Evolutionary conservation across 2,113 vertebrate genomes (phyloP).

Genomic region (Axis porcinus): DNA sequence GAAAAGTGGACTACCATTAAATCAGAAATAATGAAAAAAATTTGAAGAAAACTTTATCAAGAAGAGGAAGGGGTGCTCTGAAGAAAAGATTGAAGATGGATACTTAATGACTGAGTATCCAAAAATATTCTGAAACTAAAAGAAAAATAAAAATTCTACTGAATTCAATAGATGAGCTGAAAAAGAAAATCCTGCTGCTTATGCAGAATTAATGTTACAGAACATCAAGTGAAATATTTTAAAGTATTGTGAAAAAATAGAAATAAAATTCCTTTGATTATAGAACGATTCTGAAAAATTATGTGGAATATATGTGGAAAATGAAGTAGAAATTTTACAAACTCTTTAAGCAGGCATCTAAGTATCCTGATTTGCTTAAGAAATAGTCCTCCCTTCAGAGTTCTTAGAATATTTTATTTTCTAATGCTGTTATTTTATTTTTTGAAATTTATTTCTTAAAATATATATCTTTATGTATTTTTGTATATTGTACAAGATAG

Average conservation of each 20-base stretch:
- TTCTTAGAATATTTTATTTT: background rate
- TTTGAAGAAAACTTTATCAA: background rate
- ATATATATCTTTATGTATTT: background rate
- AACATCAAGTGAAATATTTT: background rate
- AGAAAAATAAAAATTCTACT: background rate
- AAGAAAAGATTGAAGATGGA: background rate
- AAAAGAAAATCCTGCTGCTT: background rate
- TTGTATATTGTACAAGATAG: background rate
- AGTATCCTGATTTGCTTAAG: background rate
- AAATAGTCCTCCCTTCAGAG: background rate
- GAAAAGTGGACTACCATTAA: background rate
- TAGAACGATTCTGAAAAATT: conserved; percentile 12
- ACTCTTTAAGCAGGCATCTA: background rate
- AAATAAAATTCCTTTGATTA: background rate
- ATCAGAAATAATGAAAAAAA: background rate
- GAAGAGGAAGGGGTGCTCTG: background rate
- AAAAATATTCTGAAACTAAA: background rate
- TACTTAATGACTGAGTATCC: background rate
- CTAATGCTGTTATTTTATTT: background rate
- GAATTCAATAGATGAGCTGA: background rate
- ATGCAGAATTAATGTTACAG: conserved; percentile 2
- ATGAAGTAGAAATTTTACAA: background rate
- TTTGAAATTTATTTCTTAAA: background rate
- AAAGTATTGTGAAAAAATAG: background rate
- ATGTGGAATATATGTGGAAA: background rate